phyloP scores from a whole-genome alignment of 53 echinoderm and acorn worm genomes.

The Paelopatides confundens region DNA sequence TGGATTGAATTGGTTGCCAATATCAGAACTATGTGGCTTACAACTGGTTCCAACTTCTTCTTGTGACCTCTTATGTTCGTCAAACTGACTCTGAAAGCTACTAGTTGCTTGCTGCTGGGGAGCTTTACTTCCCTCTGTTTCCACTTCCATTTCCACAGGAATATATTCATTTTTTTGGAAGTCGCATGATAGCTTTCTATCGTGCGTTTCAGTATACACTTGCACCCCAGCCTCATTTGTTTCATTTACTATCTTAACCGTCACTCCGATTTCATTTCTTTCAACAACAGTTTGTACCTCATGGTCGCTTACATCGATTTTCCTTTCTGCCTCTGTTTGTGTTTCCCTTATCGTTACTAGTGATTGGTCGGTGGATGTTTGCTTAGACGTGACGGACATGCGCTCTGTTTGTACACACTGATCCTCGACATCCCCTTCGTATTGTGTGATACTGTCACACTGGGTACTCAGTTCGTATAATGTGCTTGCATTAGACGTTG shows the following conservation, averaged over 20 bases:
- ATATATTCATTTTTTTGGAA: neutral
- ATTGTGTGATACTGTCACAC: neutral
- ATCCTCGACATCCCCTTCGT: neutral
- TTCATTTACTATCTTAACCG: neutral
- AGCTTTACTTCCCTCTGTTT: neutral
- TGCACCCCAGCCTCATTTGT: neutral
- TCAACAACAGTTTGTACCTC: neutral
- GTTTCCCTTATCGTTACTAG: neutral
- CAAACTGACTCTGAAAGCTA: constrained; percentile 7
- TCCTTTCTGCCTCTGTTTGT: constrained; percentile 6
- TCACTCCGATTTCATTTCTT: constrained; percentile 14
- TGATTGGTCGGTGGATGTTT: neutral
- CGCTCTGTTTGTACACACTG: neutral
- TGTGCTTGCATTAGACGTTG: constrained; percentile 6
- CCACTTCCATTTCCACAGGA: neutral
- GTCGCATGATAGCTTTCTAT: constrained; percentile 7
- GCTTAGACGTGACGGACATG: neutral
- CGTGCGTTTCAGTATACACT: neutral
- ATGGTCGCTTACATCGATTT: neutral
- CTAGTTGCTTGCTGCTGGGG: neutral
- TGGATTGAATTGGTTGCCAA: neutral
- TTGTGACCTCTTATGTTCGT: neutral
- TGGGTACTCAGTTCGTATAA: neutral
- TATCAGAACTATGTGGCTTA: neutral
- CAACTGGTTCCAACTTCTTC: neutral